A percentile compares a stretch with the other conserved stretches of the same genome.
Conservation (phyloP, 64 coral and sea anemone genomes). For the Exaiptasia diaphana region DNA sequence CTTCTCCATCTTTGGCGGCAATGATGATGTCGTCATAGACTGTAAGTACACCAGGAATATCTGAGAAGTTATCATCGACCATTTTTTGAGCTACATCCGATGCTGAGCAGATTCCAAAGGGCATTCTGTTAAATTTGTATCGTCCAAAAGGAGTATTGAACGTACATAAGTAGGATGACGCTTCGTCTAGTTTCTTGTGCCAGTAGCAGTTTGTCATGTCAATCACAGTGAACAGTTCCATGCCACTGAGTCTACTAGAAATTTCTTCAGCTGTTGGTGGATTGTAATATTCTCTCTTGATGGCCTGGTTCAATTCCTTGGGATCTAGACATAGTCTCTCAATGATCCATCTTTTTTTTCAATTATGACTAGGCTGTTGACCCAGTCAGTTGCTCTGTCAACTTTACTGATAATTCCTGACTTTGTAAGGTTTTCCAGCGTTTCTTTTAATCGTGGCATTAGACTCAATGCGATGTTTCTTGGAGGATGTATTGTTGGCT, state of each 20-base stretch:
- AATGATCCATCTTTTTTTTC: too few species aligned
- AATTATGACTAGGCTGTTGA: too few species aligned
- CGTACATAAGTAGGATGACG: too few species aligned
- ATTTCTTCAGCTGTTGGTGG: constrained; percentile 37
- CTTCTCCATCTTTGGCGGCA: not conserved
- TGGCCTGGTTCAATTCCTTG: constrained; percentile 36
- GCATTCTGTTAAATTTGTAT: too few species aligned
- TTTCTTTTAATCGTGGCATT: constrained; percentile 32
- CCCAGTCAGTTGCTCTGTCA: constrained; percentile 53
- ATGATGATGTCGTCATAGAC: constrained; percentile 20
- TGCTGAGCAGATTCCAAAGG: too few species aligned
- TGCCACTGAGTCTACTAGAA: constrained; percentile 35
- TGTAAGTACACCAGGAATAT: not conserved
- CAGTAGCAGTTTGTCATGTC: constrained; percentile 46
- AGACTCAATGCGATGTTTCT: constrained; percentile 19
- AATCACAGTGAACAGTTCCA: constrained; percentile 45
- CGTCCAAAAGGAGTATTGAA: too few species aligned
- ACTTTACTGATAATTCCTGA: constrained; percentile 47
- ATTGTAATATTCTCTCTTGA: constrained; percentile 45
- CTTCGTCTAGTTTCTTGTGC: too few species aligned
- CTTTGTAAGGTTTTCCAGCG: constrained; percentile 32
- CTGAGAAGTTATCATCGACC: constrained; percentile 6
- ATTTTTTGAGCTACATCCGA: too few species aligned
- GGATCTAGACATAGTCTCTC: constrained; percentile 42
- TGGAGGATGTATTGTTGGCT: constrained; percentile 47